Evolutionary conservation across 2,888 invertebrate genomes (phyloP), one percentile per base, ranked within the genome.

Genomic region (Acanthosepion pharaonis): DNA sequence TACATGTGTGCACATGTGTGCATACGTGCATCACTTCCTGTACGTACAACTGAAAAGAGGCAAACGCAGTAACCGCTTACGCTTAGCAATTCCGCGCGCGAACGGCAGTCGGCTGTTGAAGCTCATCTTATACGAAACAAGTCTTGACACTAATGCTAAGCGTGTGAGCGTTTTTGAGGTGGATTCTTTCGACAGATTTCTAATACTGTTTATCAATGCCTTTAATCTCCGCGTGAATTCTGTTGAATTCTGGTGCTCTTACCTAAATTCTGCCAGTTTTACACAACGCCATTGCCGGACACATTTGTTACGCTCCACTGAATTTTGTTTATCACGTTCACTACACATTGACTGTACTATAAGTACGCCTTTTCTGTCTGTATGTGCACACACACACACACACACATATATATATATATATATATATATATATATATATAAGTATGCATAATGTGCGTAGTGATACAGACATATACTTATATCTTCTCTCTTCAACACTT

Each of bases 141-240:
- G 78, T n/a, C 78, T 78, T 78, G 78, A 78, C 78, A 33, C n/a
- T 78, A 78, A 78, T 78, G n/a, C 78, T 78, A n/a, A 78, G 78
- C 78, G 78, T 78, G 78, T n/a, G 78, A 15, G 78, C 78, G 78
- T 78, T 78, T 33, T 33, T 78, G 78, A 78, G 78, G 9, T 78
- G n/a, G 78, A 78, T 78, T 78, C 78, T 78, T 78, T 78, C 78
- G 78, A 78, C 78, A 78, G 78, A 78, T 78, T 78, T 78, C 78
- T 78, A 78, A 78, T n/a, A 78, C 78, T 78, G 78, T 78, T 78
- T 78, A 78, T n/a, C 78, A 78, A 78, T 78, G 78, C 78, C n/a
- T 78, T 18, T 78, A 78, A 78, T 78, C 78, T 18, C 78, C 78
- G 78, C 78, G 78, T 78, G 78, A 78, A 78, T n/a, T 78, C 78